A percentile compares a stretch with the other conserved stretches of the same genome.
These are phyloP conservation scores for Thecocarcelia acutangulata DNA, from an alignment of 2,888 invertebrate species.

Conservation along the genomic window DNA sequence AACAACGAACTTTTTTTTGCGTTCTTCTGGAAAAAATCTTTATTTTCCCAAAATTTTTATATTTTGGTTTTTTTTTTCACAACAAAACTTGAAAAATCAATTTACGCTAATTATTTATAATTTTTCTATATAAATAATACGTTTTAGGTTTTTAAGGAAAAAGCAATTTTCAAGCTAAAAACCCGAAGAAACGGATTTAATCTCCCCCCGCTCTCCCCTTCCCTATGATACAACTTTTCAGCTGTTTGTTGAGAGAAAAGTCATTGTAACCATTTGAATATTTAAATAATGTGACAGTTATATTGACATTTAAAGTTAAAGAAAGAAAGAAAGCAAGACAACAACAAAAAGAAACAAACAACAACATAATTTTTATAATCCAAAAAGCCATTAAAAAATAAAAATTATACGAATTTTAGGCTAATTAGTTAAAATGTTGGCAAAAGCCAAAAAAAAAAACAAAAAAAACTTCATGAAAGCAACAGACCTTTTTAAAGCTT, in stretches of 20 bases:
- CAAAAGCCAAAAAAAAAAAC: background rate
- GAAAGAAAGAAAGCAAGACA: too few relatives aligned
- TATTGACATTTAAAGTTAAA: constrained; percentile 9
- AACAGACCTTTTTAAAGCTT: background rate
- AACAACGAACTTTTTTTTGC: constrained; percentile 1
- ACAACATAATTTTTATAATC: constrained; percentile 15
- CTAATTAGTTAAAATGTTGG: constrained; percentile 11
- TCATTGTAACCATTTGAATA: constrained; percentile 43
- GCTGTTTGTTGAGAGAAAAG: background rate
- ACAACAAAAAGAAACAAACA: background rate
- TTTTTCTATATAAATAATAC: background rate
- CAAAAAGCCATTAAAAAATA: constrained; percentile 12
- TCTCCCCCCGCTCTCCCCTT: background rate
- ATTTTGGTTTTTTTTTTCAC: background rate
- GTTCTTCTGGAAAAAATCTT: background rate
- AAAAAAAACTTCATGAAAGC: background rate
- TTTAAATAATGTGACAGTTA: constrained; percentile 40
- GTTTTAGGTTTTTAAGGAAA: background rate
- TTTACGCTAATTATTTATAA: constrained; percentile 50
- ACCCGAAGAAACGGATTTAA: background rate
- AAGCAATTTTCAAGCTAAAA: background rate
- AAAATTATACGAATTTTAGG: background rate
- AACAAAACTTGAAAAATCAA: constrained; percentile 41
- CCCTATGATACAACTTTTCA: background rate
- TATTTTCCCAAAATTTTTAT: background rate